Evolutionary conservation across 2,888 invertebrate genomes (phyloP), one percentile per base, ranked within the genome.

Genomic region (Pimpla rufipes): DNA sequence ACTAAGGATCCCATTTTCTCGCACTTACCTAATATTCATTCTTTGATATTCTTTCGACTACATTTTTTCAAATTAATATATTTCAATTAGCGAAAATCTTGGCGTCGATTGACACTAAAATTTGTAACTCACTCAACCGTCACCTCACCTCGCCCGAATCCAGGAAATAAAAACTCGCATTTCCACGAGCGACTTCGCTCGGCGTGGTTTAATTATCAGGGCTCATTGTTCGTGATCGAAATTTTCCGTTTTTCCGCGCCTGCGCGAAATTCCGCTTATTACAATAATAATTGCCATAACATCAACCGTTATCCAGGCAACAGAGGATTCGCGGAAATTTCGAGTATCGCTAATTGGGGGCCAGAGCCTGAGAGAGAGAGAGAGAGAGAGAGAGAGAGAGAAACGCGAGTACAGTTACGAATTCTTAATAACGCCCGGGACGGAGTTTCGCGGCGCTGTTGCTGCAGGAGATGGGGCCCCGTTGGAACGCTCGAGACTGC

Each of bases 381-480:
- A 42, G 29, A 29, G 29, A 29, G 29, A 29, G 29, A 29, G 29
- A 29, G 29, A 5, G 29, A 5, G 29, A 29, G 42, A 1, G 45
- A 67, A 67, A 21, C 70, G 80, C 70, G 76, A 62, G 73, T 64
- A 79, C 70, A 76, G 83, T 85, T 79, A 55, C 76, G 80, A 83
- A 85, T 85, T 82, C 85, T 80, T 85, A 84, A 85, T 84, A 82
- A 84, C 73, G 78, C 55, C 71, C 68, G 67, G 68, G 76, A 75
- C 76, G 73, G 78, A 68, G 71, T n/a, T 62, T 23, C 70, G 21
- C 13, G 29, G 10, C 50, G 45, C 62, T 45, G 47, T 18, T 68
- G 52, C 37, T 42, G 16, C 23, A 57, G 35, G 47, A 45, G 29
- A 55, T 47, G 55, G 68, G 68, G 59, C 59, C 3, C 59, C 29